Conservation (phyloP, 2,797 vertebrate genomes). For the Notoglanidium macrostoma region DNA sequence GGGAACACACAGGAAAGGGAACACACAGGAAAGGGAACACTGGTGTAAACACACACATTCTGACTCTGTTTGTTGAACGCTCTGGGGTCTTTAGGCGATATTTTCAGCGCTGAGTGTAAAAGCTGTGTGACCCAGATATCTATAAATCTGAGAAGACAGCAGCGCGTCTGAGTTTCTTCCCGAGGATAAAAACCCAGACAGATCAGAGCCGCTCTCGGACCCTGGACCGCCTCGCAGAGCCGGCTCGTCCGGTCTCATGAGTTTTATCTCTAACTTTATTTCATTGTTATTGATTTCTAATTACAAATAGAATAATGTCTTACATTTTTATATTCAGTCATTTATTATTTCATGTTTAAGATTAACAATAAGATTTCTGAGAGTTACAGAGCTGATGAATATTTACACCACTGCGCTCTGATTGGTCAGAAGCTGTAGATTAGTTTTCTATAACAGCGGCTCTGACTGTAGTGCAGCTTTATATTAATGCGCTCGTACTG, state of each 20-base stretch:
- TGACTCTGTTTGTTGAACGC: not conserved
- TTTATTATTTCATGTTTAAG: not conserved
- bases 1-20: too few relatives aligned
- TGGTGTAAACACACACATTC: not conserved
- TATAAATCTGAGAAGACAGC: not conserved
- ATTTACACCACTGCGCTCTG: too few relatives aligned
- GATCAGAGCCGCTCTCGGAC: not conserved
- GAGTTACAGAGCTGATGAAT: too few relatives aligned
- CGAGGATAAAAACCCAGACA: not conserved
- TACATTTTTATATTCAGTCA: not conserved
- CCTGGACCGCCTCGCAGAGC: conserved; percentile 61
- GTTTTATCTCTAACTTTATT: not conserved
- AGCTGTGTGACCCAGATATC: conserved; percentile 31
- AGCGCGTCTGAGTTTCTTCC: not conserved
- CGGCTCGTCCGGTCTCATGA: conserved; percentile 28
- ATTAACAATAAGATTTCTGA: not conserved
- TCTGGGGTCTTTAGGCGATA: not conserved
- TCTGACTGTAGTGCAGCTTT: too few relatives aligned
- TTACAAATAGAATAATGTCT: not conserved
- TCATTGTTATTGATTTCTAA: not conserved
- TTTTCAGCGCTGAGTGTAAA: not conserved
- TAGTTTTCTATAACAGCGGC: too few relatives aligned
- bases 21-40: too few relatives aligned
- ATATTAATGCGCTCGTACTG: too few relatives aligned
- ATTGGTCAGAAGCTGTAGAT: too few relatives aligned